Evolutionary conservation across 2,113 vertebrate species (phyloP), one percentile per base, ranked within the genome.

Genomic region (Dasypus novemcinctus): DNA sequence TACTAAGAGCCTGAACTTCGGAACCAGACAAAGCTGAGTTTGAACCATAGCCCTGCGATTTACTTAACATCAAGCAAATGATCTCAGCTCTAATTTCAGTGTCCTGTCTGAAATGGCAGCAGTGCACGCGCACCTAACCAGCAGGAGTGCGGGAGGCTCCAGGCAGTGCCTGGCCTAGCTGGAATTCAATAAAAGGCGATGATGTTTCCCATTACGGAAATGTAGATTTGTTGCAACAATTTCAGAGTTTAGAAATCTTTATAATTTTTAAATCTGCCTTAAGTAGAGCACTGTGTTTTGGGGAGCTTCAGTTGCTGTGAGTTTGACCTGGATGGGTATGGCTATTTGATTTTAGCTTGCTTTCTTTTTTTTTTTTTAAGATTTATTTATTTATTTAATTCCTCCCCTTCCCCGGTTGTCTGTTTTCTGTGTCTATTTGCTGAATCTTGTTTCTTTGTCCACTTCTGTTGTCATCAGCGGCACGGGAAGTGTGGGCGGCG

Each of bases 111-210:
- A 41, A 6, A 59, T n/a, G 81, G 54, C 31, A 3, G 17, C 14
- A 3, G 29, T 5, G 15, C 29, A 9, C 18, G 3, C 3, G 21
- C 31, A n/a, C 66, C 71, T 52, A 0, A 1, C 29, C 31, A 12
- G 64, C 15, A 31, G 21, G 11, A 0, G 2, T 4, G 31, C 2
- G 3, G 1, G 29, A 8, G 25, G 29, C 8, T 14, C 46, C 61
- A 36, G 31, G 29, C 1, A 4, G 27, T 21, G 5, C 74, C 4
- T 31, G 0, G 0, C 5, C 80, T n/a, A 0, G 31, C 13, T 57
- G 49, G 76, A 2, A 5, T 52, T 59, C 63, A 7, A 1, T 12
- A 17, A 2, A 27, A 23, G 64, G 15, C 59, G 2, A 2, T 66
- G 29, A 5, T 66, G 31, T 64, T 12, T 10, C 31, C 31, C 14